A percentile compares a stretch with the other conserved stretches of the same genome.
Evolutionary conservation across 2,888 invertebrate genomes (phyloP).

Genomic region (Dolichomitus sp.): DNA sequence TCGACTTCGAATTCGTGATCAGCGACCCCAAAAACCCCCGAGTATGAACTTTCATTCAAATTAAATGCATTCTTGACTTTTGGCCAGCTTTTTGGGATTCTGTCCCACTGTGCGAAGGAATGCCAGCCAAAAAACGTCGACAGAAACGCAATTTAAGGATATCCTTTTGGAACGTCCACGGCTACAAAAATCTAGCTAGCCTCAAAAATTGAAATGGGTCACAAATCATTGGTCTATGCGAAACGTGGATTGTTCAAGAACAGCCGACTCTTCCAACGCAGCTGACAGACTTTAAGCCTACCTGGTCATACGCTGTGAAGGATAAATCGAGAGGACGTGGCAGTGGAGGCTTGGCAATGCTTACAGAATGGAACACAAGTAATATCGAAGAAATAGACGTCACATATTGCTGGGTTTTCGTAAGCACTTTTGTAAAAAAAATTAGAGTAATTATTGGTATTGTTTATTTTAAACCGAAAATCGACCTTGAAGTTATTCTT

Average conservation of each 20-base stretch:
- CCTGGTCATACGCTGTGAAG: neutral
- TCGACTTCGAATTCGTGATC: too few relatives aligned
- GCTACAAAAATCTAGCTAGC: neutral
- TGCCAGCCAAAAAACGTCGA: constrained; percentile 8
- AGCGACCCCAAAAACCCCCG: too few relatives aligned
- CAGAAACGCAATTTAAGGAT: neutral
- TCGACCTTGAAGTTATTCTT: neutral
- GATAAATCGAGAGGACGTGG: constrained; percentile 12
- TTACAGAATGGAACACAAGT: neutral
- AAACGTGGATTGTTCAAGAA: constrained; percentile 1
- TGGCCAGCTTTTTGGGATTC: too few relatives aligned
- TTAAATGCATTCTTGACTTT: too few relatives aligned
- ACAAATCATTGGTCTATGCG: constrained; percentile 5
- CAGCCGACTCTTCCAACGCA: neutral
- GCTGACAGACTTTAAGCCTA: too few relatives aligned
- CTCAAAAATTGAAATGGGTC: neutral
- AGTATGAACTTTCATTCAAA: too few relatives aligned
- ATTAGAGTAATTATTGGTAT: neutral
- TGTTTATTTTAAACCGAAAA: constrained; percentile 15
- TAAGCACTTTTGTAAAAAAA: constrained; percentile 1
- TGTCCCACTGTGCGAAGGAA: neutral
- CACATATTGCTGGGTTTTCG: constrained; percentile 17
- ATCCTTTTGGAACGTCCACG: constrained; percentile 14
- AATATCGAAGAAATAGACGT: neutral
- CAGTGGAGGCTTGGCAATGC: constrained; percentile 18